Base-by-base conservation (phyloP, 1,140 invertebrate species). In the Homalodisca vitripennis region DNA sequence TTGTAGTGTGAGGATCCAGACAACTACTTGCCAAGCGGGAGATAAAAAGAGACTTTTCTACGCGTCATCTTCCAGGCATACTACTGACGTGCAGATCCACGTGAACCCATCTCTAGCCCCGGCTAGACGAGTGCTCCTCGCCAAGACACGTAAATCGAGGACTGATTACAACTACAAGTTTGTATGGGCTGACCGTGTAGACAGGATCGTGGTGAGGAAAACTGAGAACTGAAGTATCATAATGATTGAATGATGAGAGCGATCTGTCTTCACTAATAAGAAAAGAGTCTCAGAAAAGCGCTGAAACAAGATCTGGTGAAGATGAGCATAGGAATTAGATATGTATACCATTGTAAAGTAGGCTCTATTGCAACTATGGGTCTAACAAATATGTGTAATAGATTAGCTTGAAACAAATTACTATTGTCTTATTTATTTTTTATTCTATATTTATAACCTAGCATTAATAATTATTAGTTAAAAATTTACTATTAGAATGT, bases 11-110 rank as follows among this genome's bases (percentile, higher is more conserved):
- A 66, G n/a, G 30, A 34, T 32, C 12, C 64, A 10, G 64, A 66
- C 24, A 14, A 6, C 32, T 66, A 47, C 31, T 66, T 1, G 32
- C 64, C 20, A 66, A 47, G 30, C 32, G 13, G 30, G 27, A 27
- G 64, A 46, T 66, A 47, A 66, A 66, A n/a, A 46, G 32, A 27
- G 60, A 66, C 30, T 46, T 66, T 20, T 66, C 64, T 24, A 66
- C 64, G 10, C 13, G 64, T 14, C 64, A 32, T 66, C 1, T 32
- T 2, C 1, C 24, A 32, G 64, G 24, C 32, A 46, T 32, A 66
- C 29, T 22, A 20, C 24, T 22, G 64, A 66, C 64, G 20, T 24
- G 1, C 29, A 14, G 20, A 46, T 66, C 64, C 41, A 66, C 64
- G 29, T 66, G 14, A 66, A 66, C 46, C 30, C 30, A 3, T 66